phyloP scores from a whole-genome alignment of 1,140 invertebrate species.

The Callitettix versicolor region DNA sequence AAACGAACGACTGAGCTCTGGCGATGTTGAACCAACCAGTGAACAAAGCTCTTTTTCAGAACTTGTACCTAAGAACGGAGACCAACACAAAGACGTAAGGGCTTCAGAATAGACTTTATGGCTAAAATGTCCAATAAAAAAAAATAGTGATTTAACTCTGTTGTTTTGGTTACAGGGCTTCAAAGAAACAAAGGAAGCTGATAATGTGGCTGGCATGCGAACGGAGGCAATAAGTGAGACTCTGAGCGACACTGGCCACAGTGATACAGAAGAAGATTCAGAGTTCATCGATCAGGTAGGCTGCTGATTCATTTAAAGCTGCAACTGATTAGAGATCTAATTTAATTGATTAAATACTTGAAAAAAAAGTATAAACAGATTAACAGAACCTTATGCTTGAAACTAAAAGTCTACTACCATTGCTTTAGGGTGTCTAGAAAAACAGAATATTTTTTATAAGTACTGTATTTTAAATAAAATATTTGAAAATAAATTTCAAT shows the following conservation, averaged over 20 bases:
- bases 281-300: slow-evolving; percentile 17
- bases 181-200: neutral
- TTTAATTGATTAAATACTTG: too few relatives aligned
- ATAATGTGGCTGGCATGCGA: neutral
- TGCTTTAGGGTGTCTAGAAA: too few relatives aligned
- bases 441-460: too few relatives aligned
- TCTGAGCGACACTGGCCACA: slow-evolving; percentile 21
- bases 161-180: neutral
- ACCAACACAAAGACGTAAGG: slow-evolving; percentile 4
- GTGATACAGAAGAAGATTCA: slow-evolving; percentile 32
- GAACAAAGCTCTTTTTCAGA: slow-evolving; percentile 23
- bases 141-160: neutral
- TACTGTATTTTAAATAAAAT: too few relatives aligned
- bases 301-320: too few relatives aligned
- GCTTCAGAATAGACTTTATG: neutral
- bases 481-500: too few relatives aligned
- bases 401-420: too few relatives aligned
- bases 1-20: slow-evolving; percentile 20
- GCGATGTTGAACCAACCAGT: slow-evolving; percentile 19
- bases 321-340: too few relatives aligned
- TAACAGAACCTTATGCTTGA: too few relatives aligned
- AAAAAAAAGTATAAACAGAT: too few relatives aligned
- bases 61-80: slow-evolving; percentile 3
- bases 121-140: neutral
- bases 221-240: slow-evolving; percentile 18